phyloP scores from a whole-genome alignment of 64 coral and sea anemone species.

The Pocillopora damicornis region DNA sequence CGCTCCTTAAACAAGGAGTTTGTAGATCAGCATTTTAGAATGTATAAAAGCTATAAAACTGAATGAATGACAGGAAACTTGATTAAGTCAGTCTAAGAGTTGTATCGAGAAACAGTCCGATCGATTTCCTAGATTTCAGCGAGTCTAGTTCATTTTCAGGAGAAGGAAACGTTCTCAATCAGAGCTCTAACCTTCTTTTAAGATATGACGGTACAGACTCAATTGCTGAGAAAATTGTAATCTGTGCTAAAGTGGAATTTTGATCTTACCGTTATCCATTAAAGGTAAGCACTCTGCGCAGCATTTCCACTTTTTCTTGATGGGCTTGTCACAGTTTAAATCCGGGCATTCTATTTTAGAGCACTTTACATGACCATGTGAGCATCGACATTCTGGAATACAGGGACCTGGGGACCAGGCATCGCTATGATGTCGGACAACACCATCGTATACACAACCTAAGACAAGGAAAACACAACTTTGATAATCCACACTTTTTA shows the following conservation, averaged over 20 bases:
- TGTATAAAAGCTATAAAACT: no score
- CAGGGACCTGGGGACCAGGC: slow-evolving; percentile 95
- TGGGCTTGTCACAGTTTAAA: slow-evolving; percentile 83
- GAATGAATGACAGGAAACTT: no score
- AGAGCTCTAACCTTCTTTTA: background rate
- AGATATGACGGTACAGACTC: background rate
- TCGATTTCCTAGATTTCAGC: no score
- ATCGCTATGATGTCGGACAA: slow-evolving; percentile 64
- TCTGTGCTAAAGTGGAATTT: background rate
- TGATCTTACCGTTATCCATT: slow-evolving; percentile 38
- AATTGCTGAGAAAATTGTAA: background rate
- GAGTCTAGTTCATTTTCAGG: background rate
- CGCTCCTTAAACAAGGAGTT: no score
- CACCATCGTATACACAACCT: slow-evolving; percentile 74
- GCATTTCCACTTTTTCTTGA: slow-evolving; percentile 88
- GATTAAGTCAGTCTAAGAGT: no score
- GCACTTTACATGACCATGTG: slow-evolving; percentile 77
- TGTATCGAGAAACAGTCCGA: no score
- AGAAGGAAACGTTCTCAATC: background rate
- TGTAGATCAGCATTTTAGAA: no score
- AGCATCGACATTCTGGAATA: slow-evolving; percentile 91
- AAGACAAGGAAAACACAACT: background rate
- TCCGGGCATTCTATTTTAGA: slow-evolving; percentile 95
- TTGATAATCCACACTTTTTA: background rate
- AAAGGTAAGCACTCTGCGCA: slow-evolving; percentile 85